Base-by-base conservation (phyloP, 2,797 vertebrate genomes). In the Lepidocolaptes lacrymiger region DNA sequence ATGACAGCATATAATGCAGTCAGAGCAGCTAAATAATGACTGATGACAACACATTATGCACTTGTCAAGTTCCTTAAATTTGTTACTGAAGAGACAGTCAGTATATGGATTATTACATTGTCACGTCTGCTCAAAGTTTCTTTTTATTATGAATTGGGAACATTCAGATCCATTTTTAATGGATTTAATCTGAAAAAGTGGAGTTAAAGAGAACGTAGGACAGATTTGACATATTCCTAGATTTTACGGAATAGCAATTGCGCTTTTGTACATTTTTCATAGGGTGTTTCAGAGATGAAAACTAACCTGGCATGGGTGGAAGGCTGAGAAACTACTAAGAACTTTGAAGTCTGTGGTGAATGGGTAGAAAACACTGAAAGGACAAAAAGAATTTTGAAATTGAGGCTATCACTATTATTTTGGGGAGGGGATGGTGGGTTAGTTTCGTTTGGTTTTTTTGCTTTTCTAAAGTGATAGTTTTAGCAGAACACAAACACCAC, bases 371-470 rank as follows among this genome's bases (percentile, higher is more conserved):
- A 21, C 8, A n/a, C 12, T 44, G 21, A 63, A 72, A 69, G 9
- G 5, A 43, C 1, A 3, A 62, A 87, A 87, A 43, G 6, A 48
- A 28, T 28, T 8, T 48, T 72, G 13, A 85, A 83, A 62, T 52
- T 27, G 16, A 88, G 16, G 7, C 3, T 41, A 15, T 32, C 9
- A 18, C 12, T 51, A 23, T 49, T 41, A 17, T 41, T 72, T 75
- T 48, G 6, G 3, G 5, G 10, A 23, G 7, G 19, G 14, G 24
- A n/a, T 6, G 19, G 1, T 7, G 3, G 2, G 8, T 17, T 27
- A 19, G 18, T 37, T 18, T 56, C 13, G 19, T 12, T 39, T n/a
- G 8, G 0, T 6, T 12, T 24, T 27, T 34, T 41, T 67, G 28
- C n/a, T 75, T 71, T 46, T 12, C 6, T 22, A 9, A 59, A 37